These are phyloP conservation scores for Himalopsyche japonica DNA, from an alignment of 2,888 invertebrate genomes.

Conservation along the genomic window DNA sequence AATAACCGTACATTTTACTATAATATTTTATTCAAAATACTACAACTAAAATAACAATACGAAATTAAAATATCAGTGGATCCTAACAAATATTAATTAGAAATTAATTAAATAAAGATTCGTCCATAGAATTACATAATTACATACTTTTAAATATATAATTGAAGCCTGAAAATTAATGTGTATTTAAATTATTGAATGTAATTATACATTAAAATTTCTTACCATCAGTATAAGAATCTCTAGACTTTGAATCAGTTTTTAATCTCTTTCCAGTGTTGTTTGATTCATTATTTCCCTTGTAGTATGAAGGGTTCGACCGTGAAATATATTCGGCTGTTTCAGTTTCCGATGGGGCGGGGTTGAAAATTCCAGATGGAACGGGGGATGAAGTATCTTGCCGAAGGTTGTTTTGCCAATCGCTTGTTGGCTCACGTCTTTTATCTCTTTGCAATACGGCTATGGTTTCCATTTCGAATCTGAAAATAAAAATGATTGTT, in stretches of 20 bases:
- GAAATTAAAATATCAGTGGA: background rate
- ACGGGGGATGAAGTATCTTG: constrained; percentile 29
- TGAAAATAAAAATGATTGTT: constrained; percentile 41
- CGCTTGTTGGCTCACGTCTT: constrained; percentile 55
- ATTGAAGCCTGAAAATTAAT: too few relatives aligned
- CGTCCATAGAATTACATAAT: too few relatives aligned
- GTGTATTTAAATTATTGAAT: background rate
- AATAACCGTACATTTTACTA: background rate
- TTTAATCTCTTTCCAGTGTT: constrained; percentile 33
- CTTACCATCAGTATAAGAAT: constrained; percentile 35
- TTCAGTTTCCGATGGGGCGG: constrained; percentile 1
- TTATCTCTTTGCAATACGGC: constrained; percentile 62
- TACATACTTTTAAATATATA: too few relatives aligned
- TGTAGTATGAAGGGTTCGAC: constrained; percentile 7
- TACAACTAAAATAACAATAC: background rate
- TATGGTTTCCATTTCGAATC: constrained; percentile 77
- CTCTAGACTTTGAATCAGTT: constrained; percentile 30
- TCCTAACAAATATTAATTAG: too few relatives aligned
- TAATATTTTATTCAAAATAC: background rate
- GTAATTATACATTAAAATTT: too few relatives aligned
- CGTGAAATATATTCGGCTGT: background rate
- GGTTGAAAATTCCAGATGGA: constrained; percentile 4
- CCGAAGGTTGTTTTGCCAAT: constrained; percentile 42
- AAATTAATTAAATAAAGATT: too few relatives aligned
- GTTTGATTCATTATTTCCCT: constrained; percentile 8